Base-by-base conservation (phyloP, 2,113 vertebrate species). In the Dolichotis patagonum region DNA sequence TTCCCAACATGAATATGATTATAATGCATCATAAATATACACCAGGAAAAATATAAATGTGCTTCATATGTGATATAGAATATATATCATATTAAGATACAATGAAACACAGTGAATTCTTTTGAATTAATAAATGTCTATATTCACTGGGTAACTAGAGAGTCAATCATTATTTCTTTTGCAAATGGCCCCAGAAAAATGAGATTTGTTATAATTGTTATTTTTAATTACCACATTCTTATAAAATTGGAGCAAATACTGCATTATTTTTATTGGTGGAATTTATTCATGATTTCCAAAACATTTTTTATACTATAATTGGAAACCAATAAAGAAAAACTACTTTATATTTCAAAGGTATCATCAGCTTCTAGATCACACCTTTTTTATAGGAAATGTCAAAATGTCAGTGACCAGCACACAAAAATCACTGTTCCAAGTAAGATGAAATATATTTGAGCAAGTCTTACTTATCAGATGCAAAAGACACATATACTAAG, bases 141-240 rank as follows among this genome's bases (percentile, higher is more conserved):
- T 96, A 97, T 92, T 96, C 75, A 86, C 71, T 49, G 77, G 3
- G 11, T 26, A 4, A 63, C 26, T 98, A 54, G 73, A 85, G 20
- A 35, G 0, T 38, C 49, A 96, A 2, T 96, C 93, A 95, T 94
- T 91, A 90, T 43, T 81, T 69, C 13, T 97, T 73, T 49, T 65
- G 6, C 35, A 96, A 96, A 97, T 96, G 80, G 56, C 86, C 38
- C 78, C 12, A 94, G 90, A 95, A 82, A 97, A 95, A 96, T 96
- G 97, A 91, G 91, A 97, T 95, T 98, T 97, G 69, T 75, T 87
- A 95, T 86, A 96, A 93, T 58, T 98, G 62, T 91, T 97, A 96
- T 95, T 96, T 97, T 93, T 84, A 38, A 96, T 95, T 97, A 95
- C 95, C 63, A 81, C 63, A 96, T 38, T 98, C 69, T 52, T 97